A percentile compares a stretch with the other conserved stretches of the same genome.
Evolutionary conservation across 2,888 invertebrate species (phyloP).

Genomic region (Lottia gigantea): DNA sequence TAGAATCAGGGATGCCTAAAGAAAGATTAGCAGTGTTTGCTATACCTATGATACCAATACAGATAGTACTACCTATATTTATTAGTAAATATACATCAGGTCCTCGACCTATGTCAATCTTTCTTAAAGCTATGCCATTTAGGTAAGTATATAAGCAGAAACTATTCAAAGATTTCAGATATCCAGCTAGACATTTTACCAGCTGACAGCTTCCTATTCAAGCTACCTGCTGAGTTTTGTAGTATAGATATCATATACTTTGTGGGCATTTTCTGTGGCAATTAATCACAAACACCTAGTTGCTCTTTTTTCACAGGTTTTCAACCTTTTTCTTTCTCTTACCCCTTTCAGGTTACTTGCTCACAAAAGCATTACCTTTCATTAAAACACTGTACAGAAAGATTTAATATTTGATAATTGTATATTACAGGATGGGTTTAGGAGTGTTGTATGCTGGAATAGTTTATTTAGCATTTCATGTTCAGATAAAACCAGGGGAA

Average conservation of each 20-base stretch:
- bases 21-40: conserved; percentile 93
- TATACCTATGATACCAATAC: conserved; percentile 92
- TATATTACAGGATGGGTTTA: conserved; percentile 78
- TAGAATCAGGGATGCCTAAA: conserved; percentile 95
- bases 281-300: too few species aligned
- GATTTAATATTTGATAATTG: background rate
- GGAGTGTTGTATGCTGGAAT: conserved; percentile 85
- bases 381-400: background rate
- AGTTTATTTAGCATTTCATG: conserved; percentile 79
- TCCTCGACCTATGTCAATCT: conserved; percentile 88
- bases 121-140: conserved; percentile 87
- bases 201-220: too few species aligned
- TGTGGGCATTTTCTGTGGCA: too few species aligned
- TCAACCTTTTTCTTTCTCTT: too few species aligned
- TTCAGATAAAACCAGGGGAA: conserved; percentile 71
- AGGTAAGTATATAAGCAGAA: conserved; percentile 71
- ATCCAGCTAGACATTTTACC: too few species aligned
- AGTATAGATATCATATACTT: too few species aligned
- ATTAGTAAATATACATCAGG: conserved; percentile 87
- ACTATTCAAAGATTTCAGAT: too few species aligned
- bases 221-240: too few species aligned
- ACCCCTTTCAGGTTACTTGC: too few species aligned
- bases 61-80: conserved; percentile 89
- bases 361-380: background rate
- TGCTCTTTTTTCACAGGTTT: too few species aligned